Base-by-base conservation (phyloP, 1,140 invertebrate species). In the Drosophila ananassae region DNA sequence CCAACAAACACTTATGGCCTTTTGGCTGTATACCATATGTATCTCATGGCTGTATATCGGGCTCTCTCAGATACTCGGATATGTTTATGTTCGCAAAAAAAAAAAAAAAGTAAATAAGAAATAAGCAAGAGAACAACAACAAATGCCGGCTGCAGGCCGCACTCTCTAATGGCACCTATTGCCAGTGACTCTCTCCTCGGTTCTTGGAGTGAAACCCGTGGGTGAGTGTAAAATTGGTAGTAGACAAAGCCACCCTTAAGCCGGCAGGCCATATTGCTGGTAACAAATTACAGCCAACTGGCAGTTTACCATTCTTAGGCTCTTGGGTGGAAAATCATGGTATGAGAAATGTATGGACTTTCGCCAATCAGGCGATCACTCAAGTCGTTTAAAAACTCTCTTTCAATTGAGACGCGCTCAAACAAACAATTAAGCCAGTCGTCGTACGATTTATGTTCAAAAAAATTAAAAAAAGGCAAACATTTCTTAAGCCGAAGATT, bases 121-220 rank as follows among this genome's bases (percentile, higher is more conserved):
- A 47, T 6, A 25, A 6, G 56, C 34, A 10, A 52, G 61, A 28
- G 32, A 34, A 41, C 66, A 54, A 39, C 34, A 41, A 44, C 57
- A 41, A 72, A 60, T 57, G 59, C 60, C 72, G 71, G 72, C 72
- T 74, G 68, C 64, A 58, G 30, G 46, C 64, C 64, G 64, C 53
- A 56, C 46, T 64, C 67, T 73, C 64, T 22, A 22, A 41, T 30
- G 32, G 44, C 46, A 48, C 24, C 24, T 44, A 41, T 13, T 10
- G 12, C 34, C 12, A n/a, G 12, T 2, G 21, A n/a, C 22, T 47
- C 59, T 68, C 66, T 54, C 48, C 34, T 12, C 12, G 34, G 3
- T 12, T 12, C 34, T 37, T 37, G 34, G 34, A 12, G 34, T 4
- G 34, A 37, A 37, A 37, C 2, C 9, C 2, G 32, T 32, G 9